Conservation (phyloP, 1,140 invertebrate genomes). For the Trichogramma pretiosum region DNA sequence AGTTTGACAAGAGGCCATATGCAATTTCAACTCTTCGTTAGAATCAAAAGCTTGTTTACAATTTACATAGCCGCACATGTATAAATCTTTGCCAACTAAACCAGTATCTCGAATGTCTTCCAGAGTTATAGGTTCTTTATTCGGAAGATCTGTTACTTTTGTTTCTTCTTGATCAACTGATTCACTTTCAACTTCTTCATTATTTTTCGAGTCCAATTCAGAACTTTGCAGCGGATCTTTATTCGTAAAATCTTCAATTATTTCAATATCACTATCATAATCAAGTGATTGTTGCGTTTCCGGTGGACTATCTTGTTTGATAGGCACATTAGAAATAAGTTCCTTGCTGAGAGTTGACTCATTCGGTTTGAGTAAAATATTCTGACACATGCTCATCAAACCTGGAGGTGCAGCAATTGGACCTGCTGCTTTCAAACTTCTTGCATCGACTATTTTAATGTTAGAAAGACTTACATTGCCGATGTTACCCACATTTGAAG, state of each 20-base stretch:
- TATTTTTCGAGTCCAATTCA: too few species aligned
- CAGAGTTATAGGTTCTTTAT: too few species aligned
- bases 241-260: constrained; percentile 27
- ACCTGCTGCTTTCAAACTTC: constrained; percentile 6
- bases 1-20: constrained; percentile 41
- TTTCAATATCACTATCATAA: constrained; percentile 37
- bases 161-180: too few species aligned
- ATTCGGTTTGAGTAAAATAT: too few species aligned
- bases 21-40: constrained; percentile 36
- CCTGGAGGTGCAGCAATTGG: background rate
- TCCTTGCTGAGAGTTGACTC: too few species aligned
- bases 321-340: too few species aligned
- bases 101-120: constrained; percentile 39
- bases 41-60: constrained; percentile 34
- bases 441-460: constrained; percentile 10
- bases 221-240: background rate
- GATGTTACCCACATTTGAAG: background rate
- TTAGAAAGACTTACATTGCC: too few species aligned
- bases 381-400: constrained; percentile 9
- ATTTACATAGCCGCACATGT: constrained; percentile 43
- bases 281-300: too few species aligned
- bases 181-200: too few species aligned
- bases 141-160: constrained; percentile 13
- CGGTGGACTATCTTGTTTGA: background rate
- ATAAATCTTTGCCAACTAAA: constrained; percentile 39